Evolutionary conservation across 2,797 vertebrate genomes (phyloP).

Genomic region (Cryptoblepharus egeriae): DNA sequence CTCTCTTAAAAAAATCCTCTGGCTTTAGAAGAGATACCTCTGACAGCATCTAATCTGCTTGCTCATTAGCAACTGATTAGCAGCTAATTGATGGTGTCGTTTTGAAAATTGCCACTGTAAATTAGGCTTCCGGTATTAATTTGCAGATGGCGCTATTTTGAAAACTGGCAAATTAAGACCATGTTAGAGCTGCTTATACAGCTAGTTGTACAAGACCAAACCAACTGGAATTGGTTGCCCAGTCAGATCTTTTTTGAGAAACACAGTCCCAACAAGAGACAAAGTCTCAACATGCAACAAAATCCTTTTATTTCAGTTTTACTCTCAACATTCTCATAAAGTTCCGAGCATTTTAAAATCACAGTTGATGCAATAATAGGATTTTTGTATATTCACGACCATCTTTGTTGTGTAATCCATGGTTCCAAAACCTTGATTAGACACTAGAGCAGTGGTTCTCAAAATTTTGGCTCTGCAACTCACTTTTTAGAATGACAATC

Average conservation of each 20-base stretch:
- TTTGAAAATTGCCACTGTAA: no score
- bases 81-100: no score
- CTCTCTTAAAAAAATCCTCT: no score
- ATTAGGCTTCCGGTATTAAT: no score
- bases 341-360: neutral
- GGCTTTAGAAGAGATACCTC: no score
- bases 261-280: neutral
- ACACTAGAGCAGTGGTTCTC: neutral
- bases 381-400: neutral
- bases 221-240: neutral
- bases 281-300: neutral
- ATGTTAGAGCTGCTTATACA: no score
- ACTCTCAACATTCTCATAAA: neutral
- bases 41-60: no score
- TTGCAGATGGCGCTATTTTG: no score
- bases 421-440: neutral
- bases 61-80: no score
- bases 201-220: conserved; percentile 1
- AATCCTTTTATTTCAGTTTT: neutral
- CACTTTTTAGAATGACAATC: no score
- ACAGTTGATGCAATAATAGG: neutral
- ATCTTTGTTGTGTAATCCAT: neutral
- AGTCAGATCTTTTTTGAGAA: neutral
- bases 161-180: no score
- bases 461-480: no score